phyloP scores from a whole-genome alignment of 2,888 invertebrate species.

The Biston betularia region DNA sequence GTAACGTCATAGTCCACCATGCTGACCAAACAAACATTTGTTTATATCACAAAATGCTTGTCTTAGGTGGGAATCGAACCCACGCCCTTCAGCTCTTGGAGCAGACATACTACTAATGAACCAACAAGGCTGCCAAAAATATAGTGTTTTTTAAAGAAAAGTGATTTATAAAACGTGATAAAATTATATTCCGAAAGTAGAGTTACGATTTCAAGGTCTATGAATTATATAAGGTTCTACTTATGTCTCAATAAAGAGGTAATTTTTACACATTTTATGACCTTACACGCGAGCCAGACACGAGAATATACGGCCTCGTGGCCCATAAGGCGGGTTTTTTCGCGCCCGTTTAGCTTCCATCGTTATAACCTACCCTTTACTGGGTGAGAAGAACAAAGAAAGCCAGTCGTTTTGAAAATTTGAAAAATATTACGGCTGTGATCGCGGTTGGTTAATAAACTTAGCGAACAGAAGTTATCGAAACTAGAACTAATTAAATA shows the following conservation, averaged over 20 bases:
- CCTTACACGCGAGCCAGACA: background rate
- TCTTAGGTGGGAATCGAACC: too few relatives aligned
- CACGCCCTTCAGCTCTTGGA: too few relatives aligned
- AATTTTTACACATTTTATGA: slow-evolving; percentile 8
- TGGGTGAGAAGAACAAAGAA: slow-evolving; percentile 1
- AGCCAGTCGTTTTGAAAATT: background rate
- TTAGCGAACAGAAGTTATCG: too few relatives aligned
- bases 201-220: background rate
- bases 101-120: too few relatives aligned
- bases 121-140: too few relatives aligned
- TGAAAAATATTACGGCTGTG: background rate
- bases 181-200: background rate
- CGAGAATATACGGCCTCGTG: slow-evolving; percentile 9
- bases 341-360: slow-evolving; percentile 13
- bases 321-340: slow-evolving; percentile 9
- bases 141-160: too few relatives aligned
- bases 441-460: background rate
- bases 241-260: slow-evolving; percentile 5
- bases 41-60: too few relatives aligned
- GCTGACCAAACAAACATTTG: too few relatives aligned
- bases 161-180: too few relatives aligned
- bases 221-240: slow-evolving; percentile 5
- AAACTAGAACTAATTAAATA: too few relatives aligned
- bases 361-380: slow-evolving; percentile 11
- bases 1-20: too few relatives aligned